Percentiles rank a stretch among this genome's conserved stretches.
Conservation (phyloP, 2,797 vertebrate genomes). For the Discoglossus pictus region DNA sequence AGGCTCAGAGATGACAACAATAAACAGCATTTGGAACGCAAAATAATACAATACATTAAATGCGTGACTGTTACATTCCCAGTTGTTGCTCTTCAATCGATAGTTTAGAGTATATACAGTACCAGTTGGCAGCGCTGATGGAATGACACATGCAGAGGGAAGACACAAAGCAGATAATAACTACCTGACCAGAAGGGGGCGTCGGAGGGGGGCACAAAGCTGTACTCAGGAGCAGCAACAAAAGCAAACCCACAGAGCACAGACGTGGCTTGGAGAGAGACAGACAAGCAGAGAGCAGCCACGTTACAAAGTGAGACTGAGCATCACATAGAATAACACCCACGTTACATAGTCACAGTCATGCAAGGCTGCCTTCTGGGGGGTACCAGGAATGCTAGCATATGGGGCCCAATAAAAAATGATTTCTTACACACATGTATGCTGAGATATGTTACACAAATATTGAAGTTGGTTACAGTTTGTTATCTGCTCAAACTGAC, state of each 20-base stretch:
- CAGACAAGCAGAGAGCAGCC: slow-evolving; percentile 79
- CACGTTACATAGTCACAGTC: slow-evolving; percentile 1
- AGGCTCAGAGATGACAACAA: slow-evolving; percentile 14
- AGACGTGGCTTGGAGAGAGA: slow-evolving; percentile 86
- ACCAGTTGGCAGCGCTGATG: slow-evolving; percentile 11
- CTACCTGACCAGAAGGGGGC: slow-evolving; percentile 99
- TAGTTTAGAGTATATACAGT: not conserved
- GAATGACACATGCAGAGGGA: slow-evolving; percentile 11
- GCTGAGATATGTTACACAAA: too few relatives aligned
- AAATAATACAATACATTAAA: too few relatives aligned
- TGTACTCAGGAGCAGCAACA: slow-evolving; percentile 94
- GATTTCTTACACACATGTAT: too few relatives aligned
- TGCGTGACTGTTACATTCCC: too few relatives aligned
- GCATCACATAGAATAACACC: too few relatives aligned
- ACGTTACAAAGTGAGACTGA: slow-evolving; percentile 10
- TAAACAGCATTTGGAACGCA: too few relatives aligned
- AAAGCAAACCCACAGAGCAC: slow-evolving; percentile 96
- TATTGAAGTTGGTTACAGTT: too few relatives aligned
- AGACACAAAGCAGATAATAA: slow-evolving; percentile 65
- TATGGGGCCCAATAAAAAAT: too few relatives aligned
- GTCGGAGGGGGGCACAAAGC: slow-evolving; percentile 96
- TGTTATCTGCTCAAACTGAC: too few relatives aligned
- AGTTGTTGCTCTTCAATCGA: not conserved
- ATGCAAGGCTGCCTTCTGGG: too few relatives aligned
- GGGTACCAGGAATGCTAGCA: too few relatives aligned